Base-by-base conservation (phyloP, 2,888 invertebrate genomes). In the Hypena proboscidalis region DNA sequence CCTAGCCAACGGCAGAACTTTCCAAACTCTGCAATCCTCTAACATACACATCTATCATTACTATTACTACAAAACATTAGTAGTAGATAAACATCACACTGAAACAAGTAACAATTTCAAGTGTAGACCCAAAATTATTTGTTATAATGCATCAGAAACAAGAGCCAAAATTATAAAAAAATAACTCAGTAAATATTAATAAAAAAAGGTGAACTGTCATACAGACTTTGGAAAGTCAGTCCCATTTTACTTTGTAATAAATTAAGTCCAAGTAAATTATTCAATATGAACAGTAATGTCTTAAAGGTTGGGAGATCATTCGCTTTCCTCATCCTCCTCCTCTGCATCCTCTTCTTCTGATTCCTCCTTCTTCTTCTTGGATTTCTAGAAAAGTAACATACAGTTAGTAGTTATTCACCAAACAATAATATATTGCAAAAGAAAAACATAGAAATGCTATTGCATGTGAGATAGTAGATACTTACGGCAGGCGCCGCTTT, bases 281-380 rank as follows among this genome's bases (percentile, higher is more conserved):
- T 89, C 85, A 88, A 83, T 89, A 89, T 85, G 90, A 91, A 87
- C 90, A 89, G 87, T 79, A 77, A 75, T 77, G 75, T 81, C 73
- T 81, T 83, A 67, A 60, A 68, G 70, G 64, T 76, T 70, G 77
- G 79, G 90, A 89, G 90, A 90, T 92, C 93, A 93, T 88, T 94
- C 93, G 91, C 94, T 93, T 77, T 93, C 93, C 67, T 94, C 93
- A 49, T 92, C 94, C 56, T 92, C 92, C 39, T 94, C 94, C 45
- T 92, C 92, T 44, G 93, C 93, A 20, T 93, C 93, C 49, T 93
- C 93, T 37, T 94, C 93, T 21, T 93, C 94, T 0, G 92, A 91
- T 70, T 93, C 93, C 73, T 92, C 93, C 93, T 91, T 94, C 92
- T 90, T 94, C 92, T 83, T 92, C 85, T 85, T 90, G 67, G 84